Evolutionary conservation across 2,797 vertebrate species (phyloP).

Genomic region (Aratinga solstitialis): DNA sequence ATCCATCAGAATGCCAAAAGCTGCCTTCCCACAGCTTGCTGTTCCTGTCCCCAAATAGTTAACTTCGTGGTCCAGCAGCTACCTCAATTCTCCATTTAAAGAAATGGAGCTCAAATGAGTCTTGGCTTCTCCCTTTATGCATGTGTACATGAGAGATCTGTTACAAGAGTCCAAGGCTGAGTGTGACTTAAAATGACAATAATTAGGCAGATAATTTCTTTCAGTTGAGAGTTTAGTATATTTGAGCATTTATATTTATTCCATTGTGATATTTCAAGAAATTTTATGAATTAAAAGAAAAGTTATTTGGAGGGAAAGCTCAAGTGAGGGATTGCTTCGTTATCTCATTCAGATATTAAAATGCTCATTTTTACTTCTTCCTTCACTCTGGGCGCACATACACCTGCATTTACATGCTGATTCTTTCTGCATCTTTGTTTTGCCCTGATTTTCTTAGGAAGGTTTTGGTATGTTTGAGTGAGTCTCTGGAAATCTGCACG

Average conservation of each 20-base stretch:
- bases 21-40: not conserved
- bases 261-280: not conserved
- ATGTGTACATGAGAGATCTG: rapidly evolving
- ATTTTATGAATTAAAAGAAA: not conserved
- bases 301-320: not conserved
- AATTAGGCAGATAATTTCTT: not conserved
- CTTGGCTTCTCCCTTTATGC: not conserved
- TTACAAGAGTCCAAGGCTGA: not conserved
- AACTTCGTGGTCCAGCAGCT: not conserved
- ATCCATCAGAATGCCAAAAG: not conserved
- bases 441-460: not conserved
- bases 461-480: not conserved
- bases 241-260: not conserved
- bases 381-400: not conserved
- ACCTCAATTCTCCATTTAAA: constrained; percentile 5
- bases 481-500: not conserved
- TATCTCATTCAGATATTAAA: not conserved
- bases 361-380: not conserved
- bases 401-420: not conserved
- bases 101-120: not conserved
- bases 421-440: not conserved
- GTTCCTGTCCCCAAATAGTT: not conserved
- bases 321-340: not conserved
- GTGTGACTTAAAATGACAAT: not conserved
- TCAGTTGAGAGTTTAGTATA: not conserved